phyloP scores from a whole-genome alignment of 1,140 invertebrate genomes.

The Asobara japonica region DNA sequence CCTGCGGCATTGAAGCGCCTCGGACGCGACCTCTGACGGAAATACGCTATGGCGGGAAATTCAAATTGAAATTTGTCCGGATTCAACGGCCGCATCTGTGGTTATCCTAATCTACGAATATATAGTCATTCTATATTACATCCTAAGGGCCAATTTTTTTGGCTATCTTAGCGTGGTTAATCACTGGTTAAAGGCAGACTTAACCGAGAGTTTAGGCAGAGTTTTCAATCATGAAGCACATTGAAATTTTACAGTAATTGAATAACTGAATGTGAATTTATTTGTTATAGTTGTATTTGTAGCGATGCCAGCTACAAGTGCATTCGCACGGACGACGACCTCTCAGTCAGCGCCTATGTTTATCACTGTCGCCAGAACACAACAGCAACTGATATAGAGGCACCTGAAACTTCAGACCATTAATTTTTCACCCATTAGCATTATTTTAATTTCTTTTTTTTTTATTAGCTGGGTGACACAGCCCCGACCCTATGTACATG shows the following conservation, averaged over 20 bases:
- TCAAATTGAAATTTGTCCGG: too few species aligned
- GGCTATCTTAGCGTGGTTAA: too few species aligned
- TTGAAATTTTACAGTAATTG: background rate
- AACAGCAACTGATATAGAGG: conserved; percentile 50
- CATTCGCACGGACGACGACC: conserved; percentile 68
- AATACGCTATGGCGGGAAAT: too few species aligned
- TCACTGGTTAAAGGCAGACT: too few species aligned
- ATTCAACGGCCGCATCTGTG: too few species aligned
- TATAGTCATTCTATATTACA: too few species aligned
- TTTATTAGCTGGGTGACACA: conserved; percentile 13
- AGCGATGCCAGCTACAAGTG: conserved; percentile 62
- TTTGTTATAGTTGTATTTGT: conserved; percentile 70
- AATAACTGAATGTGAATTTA: conserved; percentile 29
- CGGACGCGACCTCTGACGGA: too few species aligned
- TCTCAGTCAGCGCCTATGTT: conserved; percentile 70
- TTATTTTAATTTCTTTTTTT: conserved; percentile 9
- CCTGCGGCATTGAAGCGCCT: too few species aligned
- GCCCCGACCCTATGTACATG: background rate
- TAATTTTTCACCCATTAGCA: conserved; percentile 28
- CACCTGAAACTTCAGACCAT: conserved; percentile 41
- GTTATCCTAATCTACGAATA: too few species aligned
- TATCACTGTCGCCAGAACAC: conserved; percentile 67
- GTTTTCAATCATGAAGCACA: too few species aligned
- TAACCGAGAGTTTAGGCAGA: too few species aligned
- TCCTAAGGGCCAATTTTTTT: too few species aligned